Percentiles rank a stretch among this genome's conserved stretches.
phyloP scores from a whole-genome alignment of 2,888 invertebrate genomes.

The Troides aeacus region DNA sequence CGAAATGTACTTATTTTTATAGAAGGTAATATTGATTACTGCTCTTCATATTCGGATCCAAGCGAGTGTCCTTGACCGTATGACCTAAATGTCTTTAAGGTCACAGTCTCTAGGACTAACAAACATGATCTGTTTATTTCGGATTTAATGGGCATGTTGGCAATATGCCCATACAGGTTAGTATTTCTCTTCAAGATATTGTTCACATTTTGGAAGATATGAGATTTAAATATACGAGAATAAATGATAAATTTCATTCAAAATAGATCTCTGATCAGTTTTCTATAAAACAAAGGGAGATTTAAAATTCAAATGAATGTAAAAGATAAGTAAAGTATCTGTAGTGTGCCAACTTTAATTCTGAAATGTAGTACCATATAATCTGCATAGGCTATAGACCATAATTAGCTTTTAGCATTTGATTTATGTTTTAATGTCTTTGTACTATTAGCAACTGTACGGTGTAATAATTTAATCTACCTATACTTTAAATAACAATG shows the following conservation, averaged over 20 bases:
- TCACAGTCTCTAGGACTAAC: conserved; percentile 16
- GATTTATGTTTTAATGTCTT: too few species aligned
- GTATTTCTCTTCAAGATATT: neutral
- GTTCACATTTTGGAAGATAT: neutral
- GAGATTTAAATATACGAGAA: neutral
- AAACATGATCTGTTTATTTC: conserved; percentile 13
- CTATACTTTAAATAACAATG: too few species aligned
- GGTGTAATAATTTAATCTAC: too few species aligned
- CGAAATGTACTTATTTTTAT: conserved; percentile 6
- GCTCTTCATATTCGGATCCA: conserved; percentile 6
- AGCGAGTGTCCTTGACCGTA: conserved; percentile 16
- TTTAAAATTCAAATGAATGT: neutral
- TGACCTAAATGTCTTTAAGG: conserved; percentile 15
- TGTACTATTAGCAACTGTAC: too few species aligned
- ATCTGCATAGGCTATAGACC: too few species aligned
- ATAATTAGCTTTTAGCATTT: too few species aligned
- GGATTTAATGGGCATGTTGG: conserved; percentile 8
- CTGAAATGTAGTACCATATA: too few species aligned
- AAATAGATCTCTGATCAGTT: neutral
- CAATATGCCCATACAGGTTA: neutral
- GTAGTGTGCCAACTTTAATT: too few species aligned
- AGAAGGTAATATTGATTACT: conserved; percentile 15
- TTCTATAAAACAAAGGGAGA: neutral
- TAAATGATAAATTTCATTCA: neutral
- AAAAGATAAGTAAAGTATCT: too few species aligned